Evolutionary conservation across 2,113 vertebrate genomes (phyloP).

Genomic region (Crotophaga sulcirostris): DNA sequence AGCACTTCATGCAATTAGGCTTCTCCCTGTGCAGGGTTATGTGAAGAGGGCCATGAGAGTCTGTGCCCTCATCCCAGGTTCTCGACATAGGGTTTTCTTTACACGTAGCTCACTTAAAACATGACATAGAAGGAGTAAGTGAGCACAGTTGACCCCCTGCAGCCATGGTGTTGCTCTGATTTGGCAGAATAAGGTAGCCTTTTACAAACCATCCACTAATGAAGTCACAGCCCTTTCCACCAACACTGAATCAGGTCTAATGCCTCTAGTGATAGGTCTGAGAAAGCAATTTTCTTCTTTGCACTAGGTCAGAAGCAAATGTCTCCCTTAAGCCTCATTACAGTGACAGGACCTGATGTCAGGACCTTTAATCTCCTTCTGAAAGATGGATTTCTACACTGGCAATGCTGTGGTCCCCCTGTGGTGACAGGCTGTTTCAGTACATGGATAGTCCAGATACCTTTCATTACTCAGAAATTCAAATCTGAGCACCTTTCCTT

Average conservation of each 20-base stretch:
- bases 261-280: neutral
- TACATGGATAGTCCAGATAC: neutral
- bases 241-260: neutral
- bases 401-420: neutral
- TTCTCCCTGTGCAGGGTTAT: neutral
- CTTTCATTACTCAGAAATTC: neutral
- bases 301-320: neutral
- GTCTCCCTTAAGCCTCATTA: neutral
- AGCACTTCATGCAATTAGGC: neutral
- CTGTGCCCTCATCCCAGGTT: neutral
- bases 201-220: neutral
- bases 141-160: neutral
- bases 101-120: neutral
- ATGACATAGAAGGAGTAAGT: neutral
- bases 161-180: neutral
- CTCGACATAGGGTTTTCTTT: neutral
- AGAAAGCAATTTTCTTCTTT: neutral
- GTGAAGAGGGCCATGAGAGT: neutral
- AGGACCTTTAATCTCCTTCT: neutral
- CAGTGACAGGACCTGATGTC: neutral
- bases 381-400: neutral
- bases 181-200: neutral
- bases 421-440: neutral
- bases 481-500: neutral
- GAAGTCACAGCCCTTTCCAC: neutral